Evolutionary conservation across 2,888 invertebrate genomes (phyloP).

Genomic region (Apantesis nais): DNA sequence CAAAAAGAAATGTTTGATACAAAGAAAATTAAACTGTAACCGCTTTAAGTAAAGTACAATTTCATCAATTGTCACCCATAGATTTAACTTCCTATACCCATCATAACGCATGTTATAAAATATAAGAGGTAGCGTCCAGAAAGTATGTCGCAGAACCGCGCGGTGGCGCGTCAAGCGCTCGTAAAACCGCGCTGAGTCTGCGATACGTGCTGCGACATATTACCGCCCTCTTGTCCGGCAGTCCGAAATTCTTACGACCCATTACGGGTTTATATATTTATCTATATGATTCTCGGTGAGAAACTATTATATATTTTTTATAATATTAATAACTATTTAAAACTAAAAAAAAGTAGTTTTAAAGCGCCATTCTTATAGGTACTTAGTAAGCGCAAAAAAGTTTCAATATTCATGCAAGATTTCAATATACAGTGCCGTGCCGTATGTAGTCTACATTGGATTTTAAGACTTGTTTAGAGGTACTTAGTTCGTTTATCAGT

Average conservation of each 20-base stretch:
- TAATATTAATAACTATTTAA: not conserved
- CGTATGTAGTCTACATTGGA: too few species aligned
- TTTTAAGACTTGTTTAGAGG: too few species aligned
- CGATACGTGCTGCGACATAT: constrained; percentile 12
- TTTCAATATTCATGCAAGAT: too few species aligned
- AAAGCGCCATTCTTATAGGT: not conserved
- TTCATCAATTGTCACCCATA: not conserved
- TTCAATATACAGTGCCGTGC: too few species aligned
- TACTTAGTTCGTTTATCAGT: too few species aligned
- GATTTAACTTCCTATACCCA: constrained; percentile 5
- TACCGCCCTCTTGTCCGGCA: constrained; percentile 12
- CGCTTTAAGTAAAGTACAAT: not conserved
- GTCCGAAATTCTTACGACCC: constrained; percentile 6
- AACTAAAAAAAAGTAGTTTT: not conserved
- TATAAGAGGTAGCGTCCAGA: constrained; percentile 30
- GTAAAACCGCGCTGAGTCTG: constrained; percentile 33
- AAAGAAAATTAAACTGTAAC: constrained; percentile 9
- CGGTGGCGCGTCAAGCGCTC: constrained; percentile 28
- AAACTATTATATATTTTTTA: not conserved
- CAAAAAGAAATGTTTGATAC: not conserved
- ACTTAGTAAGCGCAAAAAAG: too few species aligned
- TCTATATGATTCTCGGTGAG: constrained; percentile 12
- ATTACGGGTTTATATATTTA: constrained; percentile 27
- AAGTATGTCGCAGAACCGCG: constrained; percentile 24
- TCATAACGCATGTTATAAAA: constrained; percentile 42